Base-by-base conservation (phyloP, 2,113 vertebrate genomes). In the Stictonetta naevosa region DNA sequence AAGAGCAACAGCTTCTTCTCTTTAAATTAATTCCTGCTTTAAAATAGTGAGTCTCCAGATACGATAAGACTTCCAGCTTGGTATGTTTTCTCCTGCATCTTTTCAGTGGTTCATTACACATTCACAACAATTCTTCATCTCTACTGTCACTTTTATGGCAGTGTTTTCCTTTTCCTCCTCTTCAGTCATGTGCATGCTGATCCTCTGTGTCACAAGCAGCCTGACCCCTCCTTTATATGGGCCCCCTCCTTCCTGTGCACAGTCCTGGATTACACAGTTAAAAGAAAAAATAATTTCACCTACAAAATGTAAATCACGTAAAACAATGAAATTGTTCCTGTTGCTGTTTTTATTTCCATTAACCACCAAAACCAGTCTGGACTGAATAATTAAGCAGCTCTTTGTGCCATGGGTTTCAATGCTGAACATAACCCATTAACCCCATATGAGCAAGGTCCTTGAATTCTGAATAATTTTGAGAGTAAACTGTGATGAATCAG, bases 71-170 rank as follows among this genome's bases (percentile, higher is more conserved):
- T 86, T 87, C 74, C 46, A 1, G 10, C 75, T 88, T 85, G 38
- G 23, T 90, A 4, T 88, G 74, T 76, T 95, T 96, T 87, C 66
- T 73, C 76, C 80, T 67, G 83, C 66, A 36, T 96, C 55, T 91
- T 92, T 94, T 92, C 59, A 79, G 88, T 36, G 53, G 53, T 63
- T 69, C 62, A 69, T 92, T 94, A 89, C 66, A 87, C 58, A 87
- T 76, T 72, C 66, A 79, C 86, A 26, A 72, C 77, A 84, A 84
- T 96, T 91, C 77, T 93, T 97, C 63, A 91, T 73, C 62, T 92
- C 85, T 44, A 12, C 83, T 96, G 95, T 92, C 91, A 94, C 76
- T 91, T 94, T 94, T 96, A 93, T 86, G 66, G 90, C 83, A 69
- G 25, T 71, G 64, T 92, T 94, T 96, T 83, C 74, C 44, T 94